A percentile compares a stretch with the other conserved stretches of the same genome.
phyloP scores from a whole-genome alignment of 2,797 vertebrate species.

The Amniataba percoides region DNA sequence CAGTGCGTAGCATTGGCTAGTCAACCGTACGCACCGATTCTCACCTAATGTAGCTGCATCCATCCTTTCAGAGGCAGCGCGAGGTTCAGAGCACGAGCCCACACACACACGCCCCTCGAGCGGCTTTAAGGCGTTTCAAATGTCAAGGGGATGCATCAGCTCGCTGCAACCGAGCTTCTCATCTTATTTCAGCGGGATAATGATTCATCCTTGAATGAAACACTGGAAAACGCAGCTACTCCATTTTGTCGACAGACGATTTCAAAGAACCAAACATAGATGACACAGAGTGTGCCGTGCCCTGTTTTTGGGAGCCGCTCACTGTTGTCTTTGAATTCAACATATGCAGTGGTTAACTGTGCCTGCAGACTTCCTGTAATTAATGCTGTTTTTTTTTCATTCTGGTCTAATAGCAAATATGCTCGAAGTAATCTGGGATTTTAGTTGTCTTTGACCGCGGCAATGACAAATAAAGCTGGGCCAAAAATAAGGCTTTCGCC shows the following conservation, averaged over 20 bases:
- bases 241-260: slow-evolving; percentile 50
- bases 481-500: slow-evolving; percentile 70
- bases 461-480: slow-evolving; percentile 69
- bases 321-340: slow-evolving; percentile 20
- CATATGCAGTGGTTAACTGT: slow-evolving; percentile 5
- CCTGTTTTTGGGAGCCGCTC: slow-evolving; percentile 12
- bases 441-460: slow-evolving; percentile 67
- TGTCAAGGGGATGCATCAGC: slow-evolving; percentile 78
- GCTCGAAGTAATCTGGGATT: slow-evolving; percentile 63
- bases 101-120: slow-evolving; percentile 48
- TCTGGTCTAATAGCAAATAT: slow-evolving; percentile 52
- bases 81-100: slow-evolving; percentile 43
- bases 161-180: slow-evolving; percentile 64
- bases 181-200: slow-evolving; percentile 60
- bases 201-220: slow-evolving; percentile 68
- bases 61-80: slow-evolving; percentile 42
- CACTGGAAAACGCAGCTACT: slow-evolving; percentile 46
- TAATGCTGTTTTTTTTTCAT: slow-evolving; percentile 35
- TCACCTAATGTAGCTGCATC: slow-evolving; percentile 52
- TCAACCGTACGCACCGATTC: slow-evolving; percentile 30
- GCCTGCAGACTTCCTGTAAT: slow-evolving; percentile 43
- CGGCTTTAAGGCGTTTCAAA: slow-evolving; percentile 74
- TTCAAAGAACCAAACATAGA: slow-evolving; percentile 52
- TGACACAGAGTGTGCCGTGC: slow-evolving; percentile 22
- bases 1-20: slow-evolving; percentile 33